These are phyloP conservation scores for Chiridota heheva DNA, from an alignment of 35 echinoderm and acorn worm species.

Conservation along the genomic window DNA sequence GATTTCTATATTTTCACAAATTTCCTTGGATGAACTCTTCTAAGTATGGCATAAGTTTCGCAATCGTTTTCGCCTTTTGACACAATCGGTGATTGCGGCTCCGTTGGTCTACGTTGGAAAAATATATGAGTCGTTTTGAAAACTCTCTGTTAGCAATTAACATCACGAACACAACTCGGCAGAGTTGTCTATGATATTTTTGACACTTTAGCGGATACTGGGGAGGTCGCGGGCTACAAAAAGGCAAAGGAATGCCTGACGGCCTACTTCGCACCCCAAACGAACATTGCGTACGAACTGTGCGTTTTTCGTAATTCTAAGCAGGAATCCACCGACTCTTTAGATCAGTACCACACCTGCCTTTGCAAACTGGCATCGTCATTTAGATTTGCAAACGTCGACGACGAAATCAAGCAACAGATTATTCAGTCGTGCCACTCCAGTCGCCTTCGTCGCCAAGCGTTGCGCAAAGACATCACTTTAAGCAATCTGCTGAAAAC, in stretches of 20 bases:
- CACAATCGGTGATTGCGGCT: no score
- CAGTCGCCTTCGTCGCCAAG: not conserved
- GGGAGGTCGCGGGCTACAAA: not conserved
- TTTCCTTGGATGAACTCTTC: no score
- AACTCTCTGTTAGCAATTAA: no score
- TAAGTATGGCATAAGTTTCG: no score
- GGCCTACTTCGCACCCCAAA: conserved; percentile 12
- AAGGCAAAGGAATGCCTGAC: not conserved
- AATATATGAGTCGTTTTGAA: no score
- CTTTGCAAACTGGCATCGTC: not conserved
- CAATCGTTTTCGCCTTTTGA: no score
- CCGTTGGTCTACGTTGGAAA: no score
- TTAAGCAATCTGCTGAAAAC: not conserved
- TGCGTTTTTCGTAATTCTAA: not conserved
- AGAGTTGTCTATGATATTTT: no score
- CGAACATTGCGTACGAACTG: not conserved
- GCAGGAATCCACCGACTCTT: not conserved
- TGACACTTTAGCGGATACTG: not conserved
- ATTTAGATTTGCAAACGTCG: not conserved
- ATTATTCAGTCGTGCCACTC: not conserved
- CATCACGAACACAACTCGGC: no score
- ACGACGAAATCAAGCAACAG: not conserved
- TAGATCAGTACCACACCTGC: not conserved
- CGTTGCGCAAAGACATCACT: not conserved
- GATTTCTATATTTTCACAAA: no score